Percentiles rank a stretch among this genome's conserved stretches.
Evolutionary conservation across 2,797 vertebrate genomes (phyloP).

Genomic region (Ctenopoma multispine): DNA sequence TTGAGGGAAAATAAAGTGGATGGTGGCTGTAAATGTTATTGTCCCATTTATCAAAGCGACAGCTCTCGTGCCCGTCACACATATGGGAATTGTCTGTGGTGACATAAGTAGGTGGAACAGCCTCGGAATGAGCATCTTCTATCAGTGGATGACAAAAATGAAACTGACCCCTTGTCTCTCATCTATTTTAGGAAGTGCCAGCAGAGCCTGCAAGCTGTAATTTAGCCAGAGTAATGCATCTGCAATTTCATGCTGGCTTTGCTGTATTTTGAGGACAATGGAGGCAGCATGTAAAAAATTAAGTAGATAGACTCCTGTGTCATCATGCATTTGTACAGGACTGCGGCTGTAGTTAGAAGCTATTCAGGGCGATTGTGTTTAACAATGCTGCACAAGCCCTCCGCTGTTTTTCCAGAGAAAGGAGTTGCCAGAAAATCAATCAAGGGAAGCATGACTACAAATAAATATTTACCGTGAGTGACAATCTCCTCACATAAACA

Average conservation of each 20-base stretch:
- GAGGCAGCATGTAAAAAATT: constrained; percentile 58
- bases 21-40: constrained; percentile 68
- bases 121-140: constrained; percentile 44
- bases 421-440: constrained; percentile 70
- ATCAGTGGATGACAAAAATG: constrained; percentile 58
- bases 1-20: constrained; percentile 58
- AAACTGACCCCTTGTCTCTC: constrained; percentile 65
- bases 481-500: constrained; percentile 57
- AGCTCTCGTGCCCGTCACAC: constrained; percentile 53
- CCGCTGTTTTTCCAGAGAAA: constrained; percentile 54
- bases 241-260: constrained; percentile 67
- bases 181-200: constrained; percentile 69
- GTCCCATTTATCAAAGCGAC: constrained; percentile 75
- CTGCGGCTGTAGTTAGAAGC: constrained; percentile 42
- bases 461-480: constrained; percentile 66
- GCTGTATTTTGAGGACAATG: constrained; percentile 67
- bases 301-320: constrained; percentile 59
- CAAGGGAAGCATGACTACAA: constrained; percentile 61
- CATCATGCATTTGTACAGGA: constrained; percentile 52
- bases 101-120: constrained; percentile 61
- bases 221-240: constrained; percentile 63
- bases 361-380: constrained; percentile 51
- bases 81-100: constrained; percentile 54
- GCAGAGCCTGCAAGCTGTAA: constrained; percentile 61
- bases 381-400: constrained; percentile 54